phyloP scores from a whole-genome alignment of 2,113 vertebrate species.

The Dipodomys spectabilis region DNA sequence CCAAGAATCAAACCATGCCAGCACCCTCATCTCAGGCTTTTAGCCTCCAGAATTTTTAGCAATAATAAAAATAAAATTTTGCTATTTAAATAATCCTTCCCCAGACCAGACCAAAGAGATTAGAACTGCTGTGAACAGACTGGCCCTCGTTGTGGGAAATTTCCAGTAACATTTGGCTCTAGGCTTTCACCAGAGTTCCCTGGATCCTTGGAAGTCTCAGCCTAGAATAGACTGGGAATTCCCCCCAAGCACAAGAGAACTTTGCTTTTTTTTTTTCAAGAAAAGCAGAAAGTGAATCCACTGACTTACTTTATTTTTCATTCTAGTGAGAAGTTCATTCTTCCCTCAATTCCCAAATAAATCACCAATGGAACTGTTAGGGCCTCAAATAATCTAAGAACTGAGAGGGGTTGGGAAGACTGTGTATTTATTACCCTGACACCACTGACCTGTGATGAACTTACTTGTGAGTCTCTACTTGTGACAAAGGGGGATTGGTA shows the following conservation, averaged over 20 bases:
- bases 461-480: background rate
- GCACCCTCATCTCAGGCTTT: background rate
- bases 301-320: constrained; percentile 32
- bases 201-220: background rate
- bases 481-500: background rate
- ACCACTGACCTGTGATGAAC: background rate
- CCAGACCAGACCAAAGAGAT: background rate
- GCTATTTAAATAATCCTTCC: background rate
- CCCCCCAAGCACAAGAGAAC: background rate
- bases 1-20: background rate
- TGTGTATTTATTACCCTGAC: background rate
- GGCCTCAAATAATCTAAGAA: background rate
- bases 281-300: constrained; percentile 36
- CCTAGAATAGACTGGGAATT: constrained; percentile 19
- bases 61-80: background rate
- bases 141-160: background rate
- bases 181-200: background rate
- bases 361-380: background rate
- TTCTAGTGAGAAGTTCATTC: background rate
- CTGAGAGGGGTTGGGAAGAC: background rate
- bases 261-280: background rate
- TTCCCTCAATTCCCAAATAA: background rate
- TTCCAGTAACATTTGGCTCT: background rate
- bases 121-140: background rate
- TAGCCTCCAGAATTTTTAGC: background rate